These are phyloP conservation scores for Zygogramma bicolorata DNA, from an alignment of 2,888 invertebrate genomes.

Conservation along the genomic window DNA sequence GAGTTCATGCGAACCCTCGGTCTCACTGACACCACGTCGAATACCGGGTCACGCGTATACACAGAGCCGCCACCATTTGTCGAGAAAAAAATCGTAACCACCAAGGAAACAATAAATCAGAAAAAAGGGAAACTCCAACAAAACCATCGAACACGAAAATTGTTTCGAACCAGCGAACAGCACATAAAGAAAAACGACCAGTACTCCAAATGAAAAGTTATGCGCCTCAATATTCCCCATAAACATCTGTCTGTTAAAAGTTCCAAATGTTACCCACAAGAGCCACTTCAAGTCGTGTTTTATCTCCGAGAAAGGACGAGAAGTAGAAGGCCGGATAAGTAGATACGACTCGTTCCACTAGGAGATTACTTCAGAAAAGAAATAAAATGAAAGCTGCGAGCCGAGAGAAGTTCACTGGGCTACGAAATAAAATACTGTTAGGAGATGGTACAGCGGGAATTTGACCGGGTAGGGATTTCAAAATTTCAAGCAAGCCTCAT, in stretches of 20 bases:
- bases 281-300: slow-evolving; percentile 4
- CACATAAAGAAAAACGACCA: background rate
- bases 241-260: slow-evolving; percentile 4
- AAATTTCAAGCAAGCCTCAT: background rate
- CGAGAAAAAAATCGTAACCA: no score
- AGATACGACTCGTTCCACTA: background rate
- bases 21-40: no score
- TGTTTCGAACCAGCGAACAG: background rate
- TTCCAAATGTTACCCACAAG: slow-evolving; percentile 11
- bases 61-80: no score
- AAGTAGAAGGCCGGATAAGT: background rate
- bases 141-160: no score
- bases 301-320: background rate
- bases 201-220: background rate
- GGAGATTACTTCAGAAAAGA: slow-evolving; percentile 6
- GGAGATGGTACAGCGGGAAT: background rate
- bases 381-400: background rate
- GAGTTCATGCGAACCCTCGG: no score
- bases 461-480: background rate
- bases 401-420: background rate
- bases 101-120: no score
- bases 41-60: no score
- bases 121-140: no score
- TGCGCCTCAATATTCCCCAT: background rate
- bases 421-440: slow-evolving; percentile 2